Percentiles rank a stretch among this genome's conserved stretches.
Conservation (phyloP, 2,797 vertebrate species). For the Gadopsis bispinosus region DNA sequence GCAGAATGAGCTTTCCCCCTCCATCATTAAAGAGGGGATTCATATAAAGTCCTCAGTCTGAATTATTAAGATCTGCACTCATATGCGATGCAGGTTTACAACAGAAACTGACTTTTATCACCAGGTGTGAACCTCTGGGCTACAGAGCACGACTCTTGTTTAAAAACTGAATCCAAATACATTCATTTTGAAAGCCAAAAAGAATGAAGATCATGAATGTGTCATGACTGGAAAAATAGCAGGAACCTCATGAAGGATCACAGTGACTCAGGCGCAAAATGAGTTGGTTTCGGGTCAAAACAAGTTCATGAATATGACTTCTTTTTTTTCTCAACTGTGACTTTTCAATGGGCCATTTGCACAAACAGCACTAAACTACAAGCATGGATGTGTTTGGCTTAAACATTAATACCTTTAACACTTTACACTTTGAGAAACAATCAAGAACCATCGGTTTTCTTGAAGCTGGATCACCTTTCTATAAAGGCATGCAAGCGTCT, state of each 20-base stretch:
- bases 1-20: neutral
- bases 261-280: neutral
- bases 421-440: neutral
- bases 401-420: neutral
- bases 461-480: neutral
- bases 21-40: neutral
- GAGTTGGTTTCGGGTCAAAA: neutral
- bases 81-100: neutral
- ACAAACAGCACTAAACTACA: neutral
- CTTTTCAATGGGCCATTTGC: neutral
- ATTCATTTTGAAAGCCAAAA: neutral
- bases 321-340: neutral
- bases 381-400: neutral
- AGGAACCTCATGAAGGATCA: neutral
- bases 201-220: neutral
- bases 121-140: neutral
- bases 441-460: neutral
- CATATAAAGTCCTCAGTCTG: neutral
- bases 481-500: neutral
- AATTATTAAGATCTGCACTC: neutral
- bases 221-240: neutral
- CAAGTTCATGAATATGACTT: constrained; percentile 1
- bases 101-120: too few species aligned
- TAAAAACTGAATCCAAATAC: neutral
- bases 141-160: neutral